Evolutionary conservation across 2,888 invertebrate genomes (phyloP).

Genomic region (Melanostoma scalare): DNA sequence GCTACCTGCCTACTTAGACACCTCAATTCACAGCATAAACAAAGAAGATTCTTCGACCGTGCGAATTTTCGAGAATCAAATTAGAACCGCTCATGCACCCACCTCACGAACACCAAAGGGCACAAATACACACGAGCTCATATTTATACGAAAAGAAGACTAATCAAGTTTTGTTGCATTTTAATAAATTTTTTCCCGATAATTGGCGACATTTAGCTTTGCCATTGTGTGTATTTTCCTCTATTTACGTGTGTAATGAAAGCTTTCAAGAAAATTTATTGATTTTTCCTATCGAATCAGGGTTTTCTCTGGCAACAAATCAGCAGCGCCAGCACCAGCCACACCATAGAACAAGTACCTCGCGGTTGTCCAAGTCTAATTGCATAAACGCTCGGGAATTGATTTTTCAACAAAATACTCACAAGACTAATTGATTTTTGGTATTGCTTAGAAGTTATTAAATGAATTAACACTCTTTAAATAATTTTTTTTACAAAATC

Average conservation of each 20-base stretch:
- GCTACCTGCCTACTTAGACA: constrained; percentile 2
- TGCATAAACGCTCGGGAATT: constrained; percentile 60
- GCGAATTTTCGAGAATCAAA: constrained; percentile 67
- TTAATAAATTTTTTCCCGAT: constrained; percentile 49
- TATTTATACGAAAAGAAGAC: too few relatives aligned
- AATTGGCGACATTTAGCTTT: constrained; percentile 53
- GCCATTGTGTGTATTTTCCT: constrained; percentile 12
- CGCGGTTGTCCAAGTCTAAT: too few relatives aligned
- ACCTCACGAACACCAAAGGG: too few relatives aligned
- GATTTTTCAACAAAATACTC: constrained; percentile 54
- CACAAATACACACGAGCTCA: too few relatives aligned
- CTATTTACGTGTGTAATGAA: constrained; percentile 30
- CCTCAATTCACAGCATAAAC: constrained; percentile 35
- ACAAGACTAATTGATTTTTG: neutral
- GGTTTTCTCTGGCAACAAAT: constrained; percentile 34
- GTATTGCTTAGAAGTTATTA: too few relatives aligned
- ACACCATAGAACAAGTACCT: constrained; percentile 13
- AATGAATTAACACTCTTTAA: constrained; percentile 15
- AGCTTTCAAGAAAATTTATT: constrained; percentile 55
- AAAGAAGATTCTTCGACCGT: constrained; percentile 52
- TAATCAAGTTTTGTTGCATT: constrained; percentile 12
- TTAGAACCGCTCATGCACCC: constrained; percentile 37
- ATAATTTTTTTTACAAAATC: constrained; percentile 17
- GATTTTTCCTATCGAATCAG: constrained; percentile 60
- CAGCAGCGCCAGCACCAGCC: constrained; percentile 31